phyloP scores from a whole-genome alignment of 1,140 invertebrate genomes.

The Magallana angulata region DNA sequence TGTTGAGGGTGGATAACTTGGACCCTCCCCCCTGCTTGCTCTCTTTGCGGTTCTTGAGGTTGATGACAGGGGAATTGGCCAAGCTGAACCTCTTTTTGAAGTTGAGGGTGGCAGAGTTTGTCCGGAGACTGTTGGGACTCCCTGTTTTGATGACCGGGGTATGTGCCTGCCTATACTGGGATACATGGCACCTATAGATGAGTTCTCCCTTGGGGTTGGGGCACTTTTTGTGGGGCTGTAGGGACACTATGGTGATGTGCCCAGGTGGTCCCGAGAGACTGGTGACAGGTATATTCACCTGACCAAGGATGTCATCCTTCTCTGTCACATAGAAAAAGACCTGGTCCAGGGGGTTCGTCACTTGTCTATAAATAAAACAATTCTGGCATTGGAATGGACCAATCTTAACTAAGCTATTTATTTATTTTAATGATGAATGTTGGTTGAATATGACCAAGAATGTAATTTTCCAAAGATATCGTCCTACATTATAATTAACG shows the following conservation, averaged over 20 bases:
- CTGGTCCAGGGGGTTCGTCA: slow-evolving; percentile 67
- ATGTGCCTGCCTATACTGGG: slow-evolving; percentile 63
- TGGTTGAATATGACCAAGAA: too few species aligned
- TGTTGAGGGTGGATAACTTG: slow-evolving; percentile 71
- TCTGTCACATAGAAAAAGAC: slow-evolving; percentile 77
- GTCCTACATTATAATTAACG: too few species aligned
- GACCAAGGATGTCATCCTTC: slow-evolving; percentile 76
- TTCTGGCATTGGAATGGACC: background rate
- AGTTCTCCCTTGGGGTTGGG: slow-evolving; percentile 72
- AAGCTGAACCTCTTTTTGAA: slow-evolving; percentile 39
- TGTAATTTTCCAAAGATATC: too few species aligned
- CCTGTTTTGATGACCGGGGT: slow-evolving; percentile 57
- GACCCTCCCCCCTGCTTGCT: slow-evolving; percentile 56
- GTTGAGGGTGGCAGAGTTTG: background rate
- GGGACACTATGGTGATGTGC: slow-evolving; percentile 60
- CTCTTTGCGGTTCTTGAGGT: slow-evolving; percentile 52
- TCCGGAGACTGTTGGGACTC: slow-evolving; percentile 21
- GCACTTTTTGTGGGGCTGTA: slow-evolving; percentile 76
- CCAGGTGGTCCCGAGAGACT: slow-evolving; percentile 67
- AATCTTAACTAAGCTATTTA: too few species aligned
- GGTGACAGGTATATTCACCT: slow-evolving; percentile 71
- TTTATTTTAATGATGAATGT: too few species aligned
- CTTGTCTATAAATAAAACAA: slow-evolving; percentile 64
- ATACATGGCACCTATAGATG: slow-evolving; percentile 74
- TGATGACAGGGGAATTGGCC: slow-evolving; percentile 47